Conservation (phyloP, 2,113 vertebrate genomes). For the Catharus fuscescens region DNA sequence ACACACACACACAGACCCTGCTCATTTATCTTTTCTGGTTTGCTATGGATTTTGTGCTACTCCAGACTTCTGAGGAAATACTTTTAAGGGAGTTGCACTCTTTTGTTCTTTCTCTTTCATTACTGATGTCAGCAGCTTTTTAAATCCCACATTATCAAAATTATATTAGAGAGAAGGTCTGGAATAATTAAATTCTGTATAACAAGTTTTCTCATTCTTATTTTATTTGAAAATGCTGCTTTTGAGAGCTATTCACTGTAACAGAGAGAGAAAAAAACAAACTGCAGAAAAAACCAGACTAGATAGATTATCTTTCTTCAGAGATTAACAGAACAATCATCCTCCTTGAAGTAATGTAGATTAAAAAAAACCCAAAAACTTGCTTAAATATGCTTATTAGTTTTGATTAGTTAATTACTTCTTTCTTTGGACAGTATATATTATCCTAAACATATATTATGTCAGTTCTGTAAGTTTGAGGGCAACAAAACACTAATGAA, state of each 20-base stretch:
- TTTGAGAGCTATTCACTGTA: neutral
- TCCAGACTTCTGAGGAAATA: neutral
- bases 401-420: neutral
- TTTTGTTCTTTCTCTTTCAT: neutral
- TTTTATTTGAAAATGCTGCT: neutral
- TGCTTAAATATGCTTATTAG: neutral
- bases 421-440: neutral
- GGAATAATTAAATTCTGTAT: neutral
- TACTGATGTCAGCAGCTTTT: neutral
- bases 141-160: neutral
- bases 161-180: neutral
- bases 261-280: neutral
- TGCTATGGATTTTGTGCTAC: neutral
- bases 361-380: neutral
- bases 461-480: neutral
- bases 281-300: neutral
- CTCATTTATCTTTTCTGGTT: neutral
- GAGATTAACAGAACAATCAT: neutral
- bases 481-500: neutral
- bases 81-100: neutral
- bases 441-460: neutral
- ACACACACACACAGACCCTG: rapidly evolving
- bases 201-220: neutral
- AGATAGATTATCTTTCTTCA: neutral
- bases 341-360: neutral